phyloP scores from a whole-genome alignment of 2,888 invertebrate genomes.

The Smittia sp. region DNA sequence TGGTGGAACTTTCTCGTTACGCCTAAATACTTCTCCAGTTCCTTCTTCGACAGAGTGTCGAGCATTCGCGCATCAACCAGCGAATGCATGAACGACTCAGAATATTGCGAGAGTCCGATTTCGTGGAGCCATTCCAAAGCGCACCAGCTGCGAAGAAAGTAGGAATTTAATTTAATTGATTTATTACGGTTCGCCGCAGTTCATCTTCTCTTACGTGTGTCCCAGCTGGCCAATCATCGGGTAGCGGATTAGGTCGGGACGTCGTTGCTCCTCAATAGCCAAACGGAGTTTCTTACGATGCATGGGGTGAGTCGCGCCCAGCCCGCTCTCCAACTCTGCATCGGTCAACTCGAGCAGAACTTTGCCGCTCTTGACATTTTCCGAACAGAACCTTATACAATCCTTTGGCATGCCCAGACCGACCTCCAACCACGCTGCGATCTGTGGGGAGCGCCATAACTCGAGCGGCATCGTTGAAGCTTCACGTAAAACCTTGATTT shows the following conservation, averaged over 20 bases:
- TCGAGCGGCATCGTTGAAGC: constrained; percentile 82
- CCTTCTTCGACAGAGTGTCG: constrained; percentile 89
- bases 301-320: constrained; percentile 89
- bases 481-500: constrained; percentile 64
- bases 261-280: constrained; percentile 88
- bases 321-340: constrained; percentile 82
- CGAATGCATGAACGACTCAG: constrained; percentile 81
- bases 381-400: constrained; percentile 75
- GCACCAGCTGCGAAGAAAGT: constrained; percentile 65
- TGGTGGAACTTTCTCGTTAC: constrained; percentile 93
- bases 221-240: constrained; percentile 82
- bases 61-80: constrained; percentile 91
- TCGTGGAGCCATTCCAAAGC: constrained; percentile 91
- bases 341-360: constrained; percentile 90
- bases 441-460: constrained; percentile 88
- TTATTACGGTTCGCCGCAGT: not conserved
- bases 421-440: constrained; percentile 91
- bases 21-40: constrained; percentile 88
- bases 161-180: not conserved
- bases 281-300: constrained; percentile 88
- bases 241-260: constrained; percentile 82
- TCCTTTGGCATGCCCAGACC: constrained; percentile 94
- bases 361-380: constrained; percentile 94
- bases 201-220: constrained; percentile 60
- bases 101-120: constrained; percentile 84